phyloP scores from a whole-genome alignment of 2,113 vertebrate genomes.

The Delphinus delphis region DNA sequence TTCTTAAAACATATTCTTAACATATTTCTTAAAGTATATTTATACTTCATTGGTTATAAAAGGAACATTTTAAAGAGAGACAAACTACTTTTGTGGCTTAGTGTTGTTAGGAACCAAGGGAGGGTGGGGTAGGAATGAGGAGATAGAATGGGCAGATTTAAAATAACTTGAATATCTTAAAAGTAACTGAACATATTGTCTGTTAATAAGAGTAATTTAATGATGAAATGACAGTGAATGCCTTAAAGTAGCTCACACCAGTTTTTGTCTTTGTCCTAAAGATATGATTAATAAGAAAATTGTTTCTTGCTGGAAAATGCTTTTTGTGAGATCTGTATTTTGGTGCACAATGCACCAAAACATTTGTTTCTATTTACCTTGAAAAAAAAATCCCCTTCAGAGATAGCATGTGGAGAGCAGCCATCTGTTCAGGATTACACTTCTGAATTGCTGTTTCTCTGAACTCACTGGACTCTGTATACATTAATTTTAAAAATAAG shows the following conservation, averaged over 20 bases:
- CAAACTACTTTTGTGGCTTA: neutral
- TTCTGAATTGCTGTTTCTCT: conserved; percentile 70
- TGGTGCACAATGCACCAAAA: conserved; percentile 76
- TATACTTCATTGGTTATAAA: conserved; percentile 25
- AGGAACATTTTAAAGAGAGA: conserved; percentile 28
- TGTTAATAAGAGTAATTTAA: conserved; percentile 29
- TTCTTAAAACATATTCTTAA: neutral
- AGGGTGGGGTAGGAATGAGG: neutral
- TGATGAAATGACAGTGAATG: conserved; percentile 46
- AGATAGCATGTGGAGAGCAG: conserved; percentile 62
- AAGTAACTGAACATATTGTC: neutral
- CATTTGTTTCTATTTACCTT: conserved; percentile 85
- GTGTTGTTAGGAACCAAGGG: neutral
- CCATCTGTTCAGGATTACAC: conserved; percentile 83
- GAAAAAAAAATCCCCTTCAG: conserved; percentile 74
- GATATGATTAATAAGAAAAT: conserved; percentile 72
- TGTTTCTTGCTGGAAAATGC: conserved; percentile 66
- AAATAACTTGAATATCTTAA: conserved; percentile 21
- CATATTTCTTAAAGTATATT: neutral
- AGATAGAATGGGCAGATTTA: neutral
- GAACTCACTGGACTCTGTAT: conserved; percentile 1
- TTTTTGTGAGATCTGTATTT: conserved; percentile 79
- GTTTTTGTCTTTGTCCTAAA: conserved; percentile 72
- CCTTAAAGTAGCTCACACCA: conserved; percentile 68
- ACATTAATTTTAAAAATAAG: conserved; percentile 42